Percentiles rank a stretch among this genome's conserved stretches.
Evolutionary conservation across 2,113 vertebrate species (phyloP).

Genomic region (Pithys albifrons): DNA sequence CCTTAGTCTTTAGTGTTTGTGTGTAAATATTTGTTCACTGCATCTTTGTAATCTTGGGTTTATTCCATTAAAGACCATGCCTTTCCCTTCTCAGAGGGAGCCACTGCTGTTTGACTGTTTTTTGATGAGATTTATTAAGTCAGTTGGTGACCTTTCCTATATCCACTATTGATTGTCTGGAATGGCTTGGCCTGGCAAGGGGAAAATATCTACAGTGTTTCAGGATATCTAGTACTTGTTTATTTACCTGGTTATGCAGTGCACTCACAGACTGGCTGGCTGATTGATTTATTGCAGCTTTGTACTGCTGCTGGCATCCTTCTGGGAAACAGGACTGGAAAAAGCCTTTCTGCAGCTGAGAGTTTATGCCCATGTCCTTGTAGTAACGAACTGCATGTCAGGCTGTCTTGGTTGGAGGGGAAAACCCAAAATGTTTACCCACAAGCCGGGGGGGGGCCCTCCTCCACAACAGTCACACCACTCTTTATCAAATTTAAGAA

Average conservation of each 20-base stretch:
- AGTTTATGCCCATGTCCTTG: background rate
- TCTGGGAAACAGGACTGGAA: background rate
- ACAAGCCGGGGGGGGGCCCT: too few species aligned
- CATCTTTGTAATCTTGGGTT: background rate
- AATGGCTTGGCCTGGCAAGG: background rate
- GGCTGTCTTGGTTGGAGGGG: too few species aligned
- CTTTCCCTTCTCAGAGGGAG: background rate
- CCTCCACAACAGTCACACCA: too few species aligned
- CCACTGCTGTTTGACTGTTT: background rate
- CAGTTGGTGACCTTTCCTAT: conserved; percentile 15
- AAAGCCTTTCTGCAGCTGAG: background rate
- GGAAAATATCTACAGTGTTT: conserved; percentile 20
- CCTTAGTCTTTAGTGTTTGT: background rate
- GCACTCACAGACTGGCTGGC: background rate
- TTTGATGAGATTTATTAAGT: background rate
- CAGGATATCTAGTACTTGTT: background rate
- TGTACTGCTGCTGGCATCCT: background rate
- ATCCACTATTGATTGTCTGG: background rate
- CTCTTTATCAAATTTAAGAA: too few species aligned
- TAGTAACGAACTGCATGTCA: background rate
- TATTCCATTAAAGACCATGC: background rate
- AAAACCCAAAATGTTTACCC: too few species aligned
- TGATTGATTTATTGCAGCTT: conserved; percentile 43
- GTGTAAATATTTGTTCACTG: background rate
- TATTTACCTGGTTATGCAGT: conserved; percentile 16